A percentile compares a stretch with the other conserved stretches of the same genome.
Evolutionary conservation across 2,797 vertebrate species (phyloP).

Genomic region (Sebastes oblongus): DNA sequence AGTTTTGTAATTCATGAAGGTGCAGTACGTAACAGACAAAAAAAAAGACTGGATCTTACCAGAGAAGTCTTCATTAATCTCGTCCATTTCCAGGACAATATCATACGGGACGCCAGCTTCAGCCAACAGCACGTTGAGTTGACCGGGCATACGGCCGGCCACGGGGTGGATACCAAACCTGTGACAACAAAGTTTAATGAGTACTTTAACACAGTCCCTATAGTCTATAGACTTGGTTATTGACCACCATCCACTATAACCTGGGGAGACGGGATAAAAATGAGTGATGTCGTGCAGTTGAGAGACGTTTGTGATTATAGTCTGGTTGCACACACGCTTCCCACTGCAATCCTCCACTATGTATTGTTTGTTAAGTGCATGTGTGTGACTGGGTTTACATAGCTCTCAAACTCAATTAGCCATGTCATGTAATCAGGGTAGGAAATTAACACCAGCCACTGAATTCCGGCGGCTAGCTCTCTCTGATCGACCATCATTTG

Average conservation of each 20-base stretch:
- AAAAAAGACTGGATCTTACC: slow-evolving; percentile 63
- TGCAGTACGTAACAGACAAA: background rate
- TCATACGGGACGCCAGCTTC: slow-evolving; percentile 87
- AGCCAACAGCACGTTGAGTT: slow-evolving; percentile 86
- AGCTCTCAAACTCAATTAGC: slow-evolving; percentile 59
- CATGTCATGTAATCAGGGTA: slow-evolving; percentile 51
- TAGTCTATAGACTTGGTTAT: background rate
- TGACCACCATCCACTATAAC: background rate
- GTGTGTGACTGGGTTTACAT: slow-evolving; percentile 23
- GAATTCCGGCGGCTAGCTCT: slow-evolving; percentile 19
- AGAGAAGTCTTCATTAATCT: slow-evolving; percentile 86
- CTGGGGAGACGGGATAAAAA: background rate
- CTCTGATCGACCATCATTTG: background rate
- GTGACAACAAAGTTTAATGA: slow-evolving; percentile 2
- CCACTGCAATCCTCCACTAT: slow-evolving; percentile 2
- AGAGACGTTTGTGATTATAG: slow-evolving; percentile 48
- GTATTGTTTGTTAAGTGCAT: slow-evolving; percentile 4
- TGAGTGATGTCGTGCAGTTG: background rate
- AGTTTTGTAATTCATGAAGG: background rate
- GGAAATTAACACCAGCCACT: slow-evolving; percentile 58
- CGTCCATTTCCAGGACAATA: slow-evolving; percentile 87
- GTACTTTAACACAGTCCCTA: background rate
- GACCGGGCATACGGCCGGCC: slow-evolving; percentile 86
- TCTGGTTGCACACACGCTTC: slow-evolving; percentile 13
- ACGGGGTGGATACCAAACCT: slow-evolving; percentile 88